A percentile compares a stretch with the other conserved stretches of the same genome.
Evolutionary conservation across 2,113 vertebrate genomes (phyloP).

Genomic region (Crypturellus undulatus): DNA sequence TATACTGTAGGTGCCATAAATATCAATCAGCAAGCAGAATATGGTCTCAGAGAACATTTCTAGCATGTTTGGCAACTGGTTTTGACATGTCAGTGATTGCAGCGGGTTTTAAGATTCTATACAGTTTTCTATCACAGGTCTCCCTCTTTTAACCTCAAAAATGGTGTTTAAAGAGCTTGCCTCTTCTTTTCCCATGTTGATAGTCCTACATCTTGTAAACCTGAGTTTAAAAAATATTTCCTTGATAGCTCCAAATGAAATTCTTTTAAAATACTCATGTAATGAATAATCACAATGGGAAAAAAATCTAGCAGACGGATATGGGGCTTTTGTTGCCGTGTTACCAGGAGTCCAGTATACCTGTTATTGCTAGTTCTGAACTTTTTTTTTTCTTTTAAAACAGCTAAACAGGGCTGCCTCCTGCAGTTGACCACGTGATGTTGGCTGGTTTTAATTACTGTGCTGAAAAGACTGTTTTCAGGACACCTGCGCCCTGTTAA

Average conservation of each 20-base stretch:
- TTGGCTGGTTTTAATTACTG: slow-evolving; percentile 48
- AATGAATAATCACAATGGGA: neutral
- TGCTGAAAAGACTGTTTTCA: slow-evolving; percentile 41
- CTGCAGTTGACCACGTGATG: neutral
- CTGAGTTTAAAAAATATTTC: neutral
- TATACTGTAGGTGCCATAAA: neutral
- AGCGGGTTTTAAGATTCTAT: neutral
- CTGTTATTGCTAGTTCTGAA: neutral
- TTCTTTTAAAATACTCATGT: neutral
- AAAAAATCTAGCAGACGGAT: neutral
- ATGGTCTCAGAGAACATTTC: neutral
- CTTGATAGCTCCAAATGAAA: neutral
- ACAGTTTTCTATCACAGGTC: neutral
- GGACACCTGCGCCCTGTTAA: slow-evolving; percentile 73
- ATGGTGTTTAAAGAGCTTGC: neutral
- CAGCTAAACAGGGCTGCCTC: neutral
- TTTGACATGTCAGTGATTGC: neutral
- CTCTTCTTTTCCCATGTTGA: fast-evolving
- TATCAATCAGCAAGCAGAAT: neutral
- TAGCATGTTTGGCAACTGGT: neutral
- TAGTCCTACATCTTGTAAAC: neutral
- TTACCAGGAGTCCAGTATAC: neutral
- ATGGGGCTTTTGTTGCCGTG: neutral
- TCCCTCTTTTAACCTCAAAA: neutral
- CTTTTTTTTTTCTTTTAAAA: neutral